Base-by-base conservation (phyloP, 2,888 invertebrate genomes). In the Iphiclides podalirius region DNA sequence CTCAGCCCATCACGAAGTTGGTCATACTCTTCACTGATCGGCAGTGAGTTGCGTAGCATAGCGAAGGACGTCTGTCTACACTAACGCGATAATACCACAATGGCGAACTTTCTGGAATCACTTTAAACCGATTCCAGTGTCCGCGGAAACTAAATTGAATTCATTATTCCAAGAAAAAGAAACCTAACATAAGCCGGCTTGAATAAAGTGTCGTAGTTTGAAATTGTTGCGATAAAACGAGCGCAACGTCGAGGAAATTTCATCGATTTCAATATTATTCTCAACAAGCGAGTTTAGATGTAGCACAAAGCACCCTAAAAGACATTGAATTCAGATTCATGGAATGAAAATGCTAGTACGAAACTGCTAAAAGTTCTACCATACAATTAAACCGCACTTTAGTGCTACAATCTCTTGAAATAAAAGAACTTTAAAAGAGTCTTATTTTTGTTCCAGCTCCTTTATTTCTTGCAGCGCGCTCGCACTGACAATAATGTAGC, bases 341-440 rank as follows among this genome's bases (percentile, higher is more conserved):
- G 67, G 77, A 75, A 74, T 69, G 71, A 69, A 79, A 79, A 80
- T 77, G 76, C 73, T 78, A 78, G 65, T 69, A 64, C 59, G 60
- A 61, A 70, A 67, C 67, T 72, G 75, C 71, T 44, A 68, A 72
- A 76, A 79, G 74, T 84, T 78, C 72, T 67, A 72, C 72, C 71
- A 72, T 77, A 78, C 82, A 86, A 86, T 85, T 86, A 86, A 84
- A 86, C 79, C 80, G 67, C 84, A 83, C 79, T 85, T 81, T 81
- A 78, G 72, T 72, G 77, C 74, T 77, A 76, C 81, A 83, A 79
- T 82, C 78, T 79, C 77, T 79, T 79, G 70, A 78, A 85, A 50
- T 44, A 50, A 85, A 82, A 83, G 84, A 79, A 83, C 73, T 82
- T 78, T 79, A 75, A 78, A 44, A 44, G 49, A 34, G 16, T 44